Evolutionary conservation across 2,797 vertebrate genomes (phyloP), one percentile per base, ranked within the genome.

Genomic region (Takifugu rubripes): DNA sequence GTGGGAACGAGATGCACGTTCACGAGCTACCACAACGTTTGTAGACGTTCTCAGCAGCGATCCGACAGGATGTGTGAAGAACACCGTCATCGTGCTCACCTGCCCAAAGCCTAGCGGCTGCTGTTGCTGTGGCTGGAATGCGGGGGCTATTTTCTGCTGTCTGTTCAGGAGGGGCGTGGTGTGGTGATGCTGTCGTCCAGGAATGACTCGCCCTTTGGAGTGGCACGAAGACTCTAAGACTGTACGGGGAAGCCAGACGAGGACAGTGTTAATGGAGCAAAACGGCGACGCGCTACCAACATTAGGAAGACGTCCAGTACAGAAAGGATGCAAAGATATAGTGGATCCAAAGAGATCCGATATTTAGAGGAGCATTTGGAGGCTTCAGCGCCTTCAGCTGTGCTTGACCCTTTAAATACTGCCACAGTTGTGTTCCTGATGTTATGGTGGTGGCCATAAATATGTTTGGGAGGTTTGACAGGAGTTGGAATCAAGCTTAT

Each of bases 71-170:
- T 52, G 49, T 21, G 25, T 17, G 15, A 25, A 54, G 43, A 17
- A 6, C 3, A 16, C 3, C 47, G 29, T 5, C 5, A 25, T 27
- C 31, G 49, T 45, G 75, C 84, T 48, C 62, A 99, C 97, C 94
- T 98, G 96, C 85, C 95, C 93, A 87, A 95, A 97, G 82, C 90
- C 92, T 54, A 93, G 84, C 47, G 93, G 93, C 66, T 94, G 94
- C 68, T 90, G 95, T 52, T 89, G 88, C 68, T 88, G 88, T 7
- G 86, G 80, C 84, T 95, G 96, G 92, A 96, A 97, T 91, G 93
- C 92, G 78, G 93, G 91, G 66, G 88, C 66, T 72, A 94, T 81
- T 89, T 97, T 98, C 75, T 95, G 96, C 49, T 93, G 94, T 70
- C 93, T 91, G 89, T 87, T 94, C 84, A 95, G 89, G 70, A 84